Evolutionary conservation across 2,797 vertebrate species (phyloP).

Genomic region (Mormyrus hasselquistii): DNA sequence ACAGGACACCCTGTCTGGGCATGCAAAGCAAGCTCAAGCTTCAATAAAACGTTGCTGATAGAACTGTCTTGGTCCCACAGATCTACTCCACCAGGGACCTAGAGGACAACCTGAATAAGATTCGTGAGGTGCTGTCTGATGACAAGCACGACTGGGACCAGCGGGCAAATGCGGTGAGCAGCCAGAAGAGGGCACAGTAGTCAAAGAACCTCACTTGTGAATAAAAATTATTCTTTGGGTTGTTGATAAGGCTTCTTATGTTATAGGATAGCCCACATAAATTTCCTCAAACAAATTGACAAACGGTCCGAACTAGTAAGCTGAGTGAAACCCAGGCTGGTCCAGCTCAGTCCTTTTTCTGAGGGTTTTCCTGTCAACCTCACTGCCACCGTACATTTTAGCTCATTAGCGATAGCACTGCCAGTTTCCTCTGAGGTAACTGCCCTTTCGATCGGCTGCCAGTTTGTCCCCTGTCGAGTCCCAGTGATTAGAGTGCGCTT

Average conservation of each 20-base stretch:
- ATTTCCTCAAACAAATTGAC: neutral
- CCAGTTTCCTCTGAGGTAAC: neutral
- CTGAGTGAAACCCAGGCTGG: neutral
- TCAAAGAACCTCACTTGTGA: slow-evolving; percentile 82
- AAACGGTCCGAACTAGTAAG: neutral
- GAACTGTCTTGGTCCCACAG: slow-evolving; percentile 49
- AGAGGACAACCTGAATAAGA: slow-evolving; percentile 90
- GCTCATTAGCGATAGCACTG: neutral
- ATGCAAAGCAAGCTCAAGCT: neutral
- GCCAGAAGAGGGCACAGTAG: slow-evolving; percentile 78
- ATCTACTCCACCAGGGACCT: slow-evolving; percentile 89
- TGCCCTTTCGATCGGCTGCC: neutral
- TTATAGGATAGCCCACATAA: neutral
- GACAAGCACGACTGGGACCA: slow-evolving; percentile 97
- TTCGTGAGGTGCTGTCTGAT: slow-evolving; percentile 85
- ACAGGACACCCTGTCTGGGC: neutral
- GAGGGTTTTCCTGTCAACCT: neutral
- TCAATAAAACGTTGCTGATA: neutral
- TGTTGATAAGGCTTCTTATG: slow-evolving; percentile 81
- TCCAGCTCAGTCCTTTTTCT: neutral
- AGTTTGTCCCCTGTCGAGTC: neutral
- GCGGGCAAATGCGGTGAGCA: slow-evolving; percentile 80
- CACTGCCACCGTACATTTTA: neutral
- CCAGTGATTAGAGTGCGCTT: neutral
- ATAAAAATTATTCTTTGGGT: slow-evolving; percentile 87